Conservation (phyloP, 2,797 vertebrate species). For the Gouania willdenowi region DNA sequence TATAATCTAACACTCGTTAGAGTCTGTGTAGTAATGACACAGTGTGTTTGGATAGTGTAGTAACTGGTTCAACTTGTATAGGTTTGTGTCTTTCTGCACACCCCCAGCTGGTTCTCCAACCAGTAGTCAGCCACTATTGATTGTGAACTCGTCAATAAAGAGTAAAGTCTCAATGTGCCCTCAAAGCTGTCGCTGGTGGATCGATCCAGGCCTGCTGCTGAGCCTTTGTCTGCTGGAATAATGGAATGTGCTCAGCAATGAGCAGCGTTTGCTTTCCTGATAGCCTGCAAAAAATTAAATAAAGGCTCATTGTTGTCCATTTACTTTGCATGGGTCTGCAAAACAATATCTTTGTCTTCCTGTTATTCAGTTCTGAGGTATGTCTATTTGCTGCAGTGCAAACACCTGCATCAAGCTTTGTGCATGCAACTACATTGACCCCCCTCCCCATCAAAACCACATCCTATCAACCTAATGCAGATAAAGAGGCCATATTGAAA, state of each 20-base stretch:
- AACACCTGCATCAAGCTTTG: constrained; percentile 1
- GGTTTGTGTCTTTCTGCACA: background rate
- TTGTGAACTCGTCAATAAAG: constrained; percentile 58
- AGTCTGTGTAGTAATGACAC: background rate
- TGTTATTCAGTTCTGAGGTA: background rate
- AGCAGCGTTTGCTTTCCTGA: constrained; percentile 14
- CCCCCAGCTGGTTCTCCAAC: constrained; percentile 40
- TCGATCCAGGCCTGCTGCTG: constrained; percentile 45
- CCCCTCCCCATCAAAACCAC: constrained; percentile 44
- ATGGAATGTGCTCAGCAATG: constrained; percentile 27
- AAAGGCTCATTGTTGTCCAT: background rate
- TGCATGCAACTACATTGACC: constrained; percentile 25
- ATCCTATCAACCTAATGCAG: constrained; percentile 52
- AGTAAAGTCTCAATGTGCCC: constrained; percentile 64
- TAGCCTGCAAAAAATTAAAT: background rate
- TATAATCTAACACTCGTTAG: background rate
- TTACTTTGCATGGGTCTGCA: background rate
- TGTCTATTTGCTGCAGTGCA: background rate
- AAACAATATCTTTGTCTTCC: background rate
- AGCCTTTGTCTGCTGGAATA: constrained; percentile 42
- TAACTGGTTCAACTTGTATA: constrained; percentile 19
- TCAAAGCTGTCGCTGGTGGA: constrained; percentile 36
- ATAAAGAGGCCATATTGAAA: constrained; percentile 62
- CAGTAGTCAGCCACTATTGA: constrained; percentile 66
- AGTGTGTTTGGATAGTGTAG: background rate